These are phyloP conservation scores for Candidula unifasciata DNA, from an alignment of 2,888 invertebrate species.

Conservation along the genomic window DNA sequence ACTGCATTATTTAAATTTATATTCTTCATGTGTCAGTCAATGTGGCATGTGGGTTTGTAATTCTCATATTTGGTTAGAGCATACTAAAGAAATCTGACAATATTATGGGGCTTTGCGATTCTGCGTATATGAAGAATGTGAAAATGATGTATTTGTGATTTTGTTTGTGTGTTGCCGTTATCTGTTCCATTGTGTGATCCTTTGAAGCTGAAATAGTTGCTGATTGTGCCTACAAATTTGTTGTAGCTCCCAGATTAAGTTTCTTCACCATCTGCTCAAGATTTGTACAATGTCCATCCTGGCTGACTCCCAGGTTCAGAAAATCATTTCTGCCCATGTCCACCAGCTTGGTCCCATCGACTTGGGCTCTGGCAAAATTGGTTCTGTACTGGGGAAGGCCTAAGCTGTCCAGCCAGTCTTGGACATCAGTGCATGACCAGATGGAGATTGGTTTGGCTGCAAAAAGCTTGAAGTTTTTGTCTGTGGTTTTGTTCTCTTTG, in stretches of 20 bases:
- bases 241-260: constrained; percentile 60
- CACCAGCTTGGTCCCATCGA: constrained; percentile 80
- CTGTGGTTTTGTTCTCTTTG: constrained; percentile 44
- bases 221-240: constrained; percentile 33
- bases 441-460: constrained; percentile 68
- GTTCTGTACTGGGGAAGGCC: constrained; percentile 80
- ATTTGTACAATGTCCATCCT: constrained; percentile 81
- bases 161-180: too few species aligned
- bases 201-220: neutral
- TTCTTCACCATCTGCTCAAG: constrained; percentile 80
- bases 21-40: too few species aligned
- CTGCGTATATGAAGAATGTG: too few species aligned
- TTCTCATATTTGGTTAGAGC: too few species aligned
- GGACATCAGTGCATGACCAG: constrained; percentile 80
- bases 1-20: too few species aligned
- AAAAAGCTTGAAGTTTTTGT: constrained; percentile 61
- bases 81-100: too few species aligned
- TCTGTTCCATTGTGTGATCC: neutral
- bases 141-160: too few species aligned
- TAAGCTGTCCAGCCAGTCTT: constrained; percentile 81
- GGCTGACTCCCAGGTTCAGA: constrained; percentile 81
- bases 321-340: constrained; percentile 80
- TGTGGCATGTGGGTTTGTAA: too few species aligned
- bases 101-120: too few species aligned
- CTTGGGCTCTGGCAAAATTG: constrained; percentile 79